phyloP scores from a whole-genome alignment of 2,888 invertebrate species.

The Perizoma affinitatum region DNA sequence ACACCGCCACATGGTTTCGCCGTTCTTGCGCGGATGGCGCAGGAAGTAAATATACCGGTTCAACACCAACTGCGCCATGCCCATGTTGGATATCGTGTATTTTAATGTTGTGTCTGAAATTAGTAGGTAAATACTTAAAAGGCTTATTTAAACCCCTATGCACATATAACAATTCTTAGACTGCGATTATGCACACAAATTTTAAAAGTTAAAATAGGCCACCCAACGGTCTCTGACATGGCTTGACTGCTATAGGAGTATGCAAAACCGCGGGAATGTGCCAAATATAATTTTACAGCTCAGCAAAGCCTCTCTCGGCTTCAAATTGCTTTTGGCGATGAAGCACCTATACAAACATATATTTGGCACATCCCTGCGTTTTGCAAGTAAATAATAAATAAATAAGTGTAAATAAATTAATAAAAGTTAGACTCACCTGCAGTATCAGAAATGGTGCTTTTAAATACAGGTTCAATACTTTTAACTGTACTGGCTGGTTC shows the following conservation, averaged over 20 bases:
- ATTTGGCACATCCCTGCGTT: background rate
- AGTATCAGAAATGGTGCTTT: background rate
- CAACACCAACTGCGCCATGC: conserved; percentile 63
- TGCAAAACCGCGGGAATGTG: too few species aligned
- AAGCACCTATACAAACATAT: too few species aligned
- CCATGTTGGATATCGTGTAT: conserved; percentile 67
- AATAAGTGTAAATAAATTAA: background rate
- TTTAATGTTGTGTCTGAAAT: conserved; percentile 47
- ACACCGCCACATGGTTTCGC: conserved; percentile 27
- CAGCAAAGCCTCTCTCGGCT: too few species aligned
- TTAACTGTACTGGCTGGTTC: background rate
- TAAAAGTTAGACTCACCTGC: background rate
- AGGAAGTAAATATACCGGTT: conserved; percentile 66
- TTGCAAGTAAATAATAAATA: background rate
- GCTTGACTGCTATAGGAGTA: too few species aligned
- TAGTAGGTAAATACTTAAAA: background rate
- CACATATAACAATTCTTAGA: too few species aligned
- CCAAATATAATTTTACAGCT: too few species aligned
- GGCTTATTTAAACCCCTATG: too few species aligned
- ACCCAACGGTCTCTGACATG: too few species aligned
- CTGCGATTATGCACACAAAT: too few species aligned
- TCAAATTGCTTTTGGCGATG: too few species aligned
- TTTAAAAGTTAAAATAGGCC: too few species aligned
- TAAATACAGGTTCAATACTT: background rate
- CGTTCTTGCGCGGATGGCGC: conserved; percentile 52